Conservation (phyloP, 1,140 invertebrate species). For the Lepidurus arcticus region DNA sequence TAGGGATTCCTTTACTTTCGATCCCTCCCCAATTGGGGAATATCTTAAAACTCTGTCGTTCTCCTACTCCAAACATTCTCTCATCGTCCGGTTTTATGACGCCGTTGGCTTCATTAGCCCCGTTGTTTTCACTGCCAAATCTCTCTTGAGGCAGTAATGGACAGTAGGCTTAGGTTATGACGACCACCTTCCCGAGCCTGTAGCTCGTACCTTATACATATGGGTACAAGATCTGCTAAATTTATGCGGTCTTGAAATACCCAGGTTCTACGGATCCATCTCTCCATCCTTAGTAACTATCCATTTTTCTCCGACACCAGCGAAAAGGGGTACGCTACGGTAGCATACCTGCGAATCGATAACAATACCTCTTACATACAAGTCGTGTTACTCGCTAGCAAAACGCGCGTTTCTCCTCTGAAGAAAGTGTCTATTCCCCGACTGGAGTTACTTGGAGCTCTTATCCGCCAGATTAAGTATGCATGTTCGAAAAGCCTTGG, state of each 20-base stretch:
- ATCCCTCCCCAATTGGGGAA: neutral
- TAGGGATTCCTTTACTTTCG: neutral
- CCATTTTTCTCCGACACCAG: slow-evolving; percentile 32
- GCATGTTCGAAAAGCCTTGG: slow-evolving; percentile 18
- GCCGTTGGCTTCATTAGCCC: slow-evolving; percentile 25
- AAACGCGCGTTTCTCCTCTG: slow-evolving; percentile 38
- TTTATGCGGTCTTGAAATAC: neutral
- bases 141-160: neutral
- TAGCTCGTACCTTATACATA: neutral
- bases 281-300: neutral
- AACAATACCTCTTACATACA: neutral
- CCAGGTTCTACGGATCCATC: neutral
- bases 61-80: neutral
- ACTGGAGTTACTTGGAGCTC: slow-evolving; percentile 39
- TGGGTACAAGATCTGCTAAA: neutral
- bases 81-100: slow-evolving; percentile 7
- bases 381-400: slow-evolving; percentile 36
- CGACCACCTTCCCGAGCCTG: neutral
- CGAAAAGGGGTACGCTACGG: slow-evolving; percentile 28
- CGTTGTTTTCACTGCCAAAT: slow-evolving; percentile 3
- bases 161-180: neutral
- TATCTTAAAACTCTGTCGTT: neutral
- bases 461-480: slow-evolving; percentile 34
- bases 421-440: slow-evolving; percentile 38
- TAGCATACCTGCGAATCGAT: slow-evolving; percentile 23